Base-by-base conservation (phyloP, 2,797 vertebrate genomes). In the Macroramphosus scolopax region DNA sequence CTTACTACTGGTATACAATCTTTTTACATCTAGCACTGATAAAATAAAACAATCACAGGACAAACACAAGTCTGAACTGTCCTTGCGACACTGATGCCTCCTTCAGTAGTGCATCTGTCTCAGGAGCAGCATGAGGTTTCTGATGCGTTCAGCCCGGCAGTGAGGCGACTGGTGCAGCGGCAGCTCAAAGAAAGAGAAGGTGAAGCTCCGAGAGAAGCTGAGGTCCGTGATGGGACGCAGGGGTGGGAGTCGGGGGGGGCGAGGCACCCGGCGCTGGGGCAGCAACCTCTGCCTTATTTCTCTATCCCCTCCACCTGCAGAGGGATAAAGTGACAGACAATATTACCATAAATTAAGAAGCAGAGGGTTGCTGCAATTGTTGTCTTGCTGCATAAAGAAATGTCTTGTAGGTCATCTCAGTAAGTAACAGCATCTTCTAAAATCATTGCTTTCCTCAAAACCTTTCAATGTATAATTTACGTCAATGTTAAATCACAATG, bases 161-260 rank as follows among this genome's bases (percentile, higher is more conserved):
- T 51, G 78, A 17, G 83, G 70, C 1, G 83, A 82, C 72, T 88
- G 90, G 56, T 92, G 80, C 38, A 87, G 47, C 0, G 92, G 91
- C 61, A 93, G 85, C 76, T 92, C 89, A 10, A 93, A 93, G 83
- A 92, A 93, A 0, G 92, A 92, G 69, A 92, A 93, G 0, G 90
- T 93, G 80, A 92, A 92, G 70, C 85, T 92, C 15, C 90, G 77
- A 9, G 90, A 90, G 80, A 93, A 92, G 68, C 85, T 90, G 37
- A 92, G 88, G 60, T 88, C 88, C 17, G 88, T 84, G 64, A 92
- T 47, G n/a, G 85, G 85, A 41, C 60, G 87, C 40, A 91, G 72
- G 0, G 89, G 88, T 0, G 89, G 91, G 20, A 92, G 80, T 14
- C 74, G 85, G 2, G 80, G 41, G 6, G 68, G 74, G 6, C 70